phyloP scores from a whole-genome alignment of 2,888 invertebrate species.

The Elegia similella region DNA sequence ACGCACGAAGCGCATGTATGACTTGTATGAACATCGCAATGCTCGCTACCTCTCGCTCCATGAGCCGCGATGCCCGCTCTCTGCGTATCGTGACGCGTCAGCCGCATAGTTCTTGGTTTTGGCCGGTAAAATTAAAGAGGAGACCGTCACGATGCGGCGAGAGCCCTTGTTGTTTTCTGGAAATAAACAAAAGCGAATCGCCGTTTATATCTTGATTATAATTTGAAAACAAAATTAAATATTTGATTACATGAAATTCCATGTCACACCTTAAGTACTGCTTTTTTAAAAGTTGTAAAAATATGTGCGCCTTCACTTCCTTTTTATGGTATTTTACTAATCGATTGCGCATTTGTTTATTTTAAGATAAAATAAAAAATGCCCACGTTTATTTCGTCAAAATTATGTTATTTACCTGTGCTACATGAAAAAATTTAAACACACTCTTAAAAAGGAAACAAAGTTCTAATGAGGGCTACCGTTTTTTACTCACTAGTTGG shows the following conservation, averaged over 20 bases:
- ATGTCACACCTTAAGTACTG: too few relatives aligned
- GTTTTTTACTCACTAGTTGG: too few relatives aligned
- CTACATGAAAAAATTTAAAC: too few relatives aligned
- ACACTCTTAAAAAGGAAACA: too few relatives aligned
- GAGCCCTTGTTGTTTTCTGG: not conserved
- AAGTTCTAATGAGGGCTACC: too few relatives aligned
- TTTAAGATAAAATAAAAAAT: slow-evolving; percentile 5
- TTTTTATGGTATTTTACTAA: not conserved
- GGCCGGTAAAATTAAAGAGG: not conserved
- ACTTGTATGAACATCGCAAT: slow-evolving; percentile 31
- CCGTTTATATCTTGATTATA: not conserved
- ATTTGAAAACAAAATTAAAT: not conserved
- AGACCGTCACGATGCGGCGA: slow-evolving; percentile 1
- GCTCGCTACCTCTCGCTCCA: slow-evolving; percentile 12
- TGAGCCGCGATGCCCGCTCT: not conserved
- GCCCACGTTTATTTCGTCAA: slow-evolving; percentile 6
- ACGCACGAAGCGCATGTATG: slow-evolving; percentile 39
- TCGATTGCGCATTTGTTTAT: slow-evolving; percentile 12
- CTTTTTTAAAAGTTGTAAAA: too few relatives aligned
- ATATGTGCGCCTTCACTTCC: too few relatives aligned
- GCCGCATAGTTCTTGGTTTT: not conserved
- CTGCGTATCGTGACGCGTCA: not conserved
- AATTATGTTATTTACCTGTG: not conserved
- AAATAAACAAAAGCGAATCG: not conserved
- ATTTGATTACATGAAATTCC: too few relatives aligned